Evolutionary conservation across 2,113 vertebrate genomes (phyloP).

Genomic region (Apodemus sylvaticus): DNA sequence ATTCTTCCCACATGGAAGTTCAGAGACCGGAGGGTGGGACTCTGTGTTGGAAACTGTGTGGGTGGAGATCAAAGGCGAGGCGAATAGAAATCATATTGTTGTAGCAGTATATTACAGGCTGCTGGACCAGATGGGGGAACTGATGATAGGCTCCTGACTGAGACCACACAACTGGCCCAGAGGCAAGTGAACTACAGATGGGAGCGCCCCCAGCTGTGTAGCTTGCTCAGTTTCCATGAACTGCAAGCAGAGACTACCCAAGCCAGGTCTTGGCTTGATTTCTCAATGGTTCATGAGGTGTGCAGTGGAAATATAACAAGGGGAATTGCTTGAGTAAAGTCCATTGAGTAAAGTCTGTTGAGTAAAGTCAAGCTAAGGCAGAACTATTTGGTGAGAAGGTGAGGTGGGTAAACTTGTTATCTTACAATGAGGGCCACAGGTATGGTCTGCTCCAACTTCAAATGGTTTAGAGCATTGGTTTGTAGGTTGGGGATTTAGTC

Average conservation of each 20-base stretch:
- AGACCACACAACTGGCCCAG: constrained; percentile 65
- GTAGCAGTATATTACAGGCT: constrained; percentile 55
- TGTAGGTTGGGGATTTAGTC: neutral
- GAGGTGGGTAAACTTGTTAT: neutral
- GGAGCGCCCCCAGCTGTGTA: neutral
- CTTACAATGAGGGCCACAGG: neutral
- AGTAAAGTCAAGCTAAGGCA: constrained; percentile 28
- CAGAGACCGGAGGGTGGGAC: constrained; percentile 52
- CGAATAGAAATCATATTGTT: constrained; percentile 69
- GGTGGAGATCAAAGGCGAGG: constrained; percentile 69
- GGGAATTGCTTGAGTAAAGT: neutral
- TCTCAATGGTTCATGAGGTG: neutral
- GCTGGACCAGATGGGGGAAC: constrained; percentile 60
- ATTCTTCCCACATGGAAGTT: constrained; percentile 68
- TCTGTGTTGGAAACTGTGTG: constrained; percentile 63
- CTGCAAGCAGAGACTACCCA: neutral
- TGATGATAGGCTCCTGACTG: constrained; percentile 55
- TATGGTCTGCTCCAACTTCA: neutral
- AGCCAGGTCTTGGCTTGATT: neutral
- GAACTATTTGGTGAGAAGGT: neutral
- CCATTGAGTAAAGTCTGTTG: too few species aligned
- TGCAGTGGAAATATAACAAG: neutral
- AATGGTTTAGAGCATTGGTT: neutral
- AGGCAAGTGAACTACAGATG: neutral
- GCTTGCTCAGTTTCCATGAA: neutral